These are phyloP conservation scores for Esox lucius DNA, from an alignment of 2,797 vertebrate species.

Conservation along the genomic window DNA sequence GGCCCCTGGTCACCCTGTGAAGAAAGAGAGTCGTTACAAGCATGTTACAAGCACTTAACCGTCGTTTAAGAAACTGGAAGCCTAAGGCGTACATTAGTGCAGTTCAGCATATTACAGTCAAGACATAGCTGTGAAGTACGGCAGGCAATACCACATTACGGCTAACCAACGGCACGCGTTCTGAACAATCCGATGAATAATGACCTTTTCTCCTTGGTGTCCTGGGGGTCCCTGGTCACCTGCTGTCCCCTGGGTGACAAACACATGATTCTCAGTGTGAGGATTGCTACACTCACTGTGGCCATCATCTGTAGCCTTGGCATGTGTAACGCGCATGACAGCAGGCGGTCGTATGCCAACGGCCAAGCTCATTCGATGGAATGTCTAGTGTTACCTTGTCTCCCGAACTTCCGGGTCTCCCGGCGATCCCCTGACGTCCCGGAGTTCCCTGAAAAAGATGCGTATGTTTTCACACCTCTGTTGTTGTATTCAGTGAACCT, in stretches of 20 bases:
- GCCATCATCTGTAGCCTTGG: background rate
- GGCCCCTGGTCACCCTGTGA: constrained; percentile 27
- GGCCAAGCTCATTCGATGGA: background rate
- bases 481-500: constrained; percentile 9
- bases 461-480: background rate
- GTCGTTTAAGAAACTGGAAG: background rate
- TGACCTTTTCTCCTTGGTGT: constrained; percentile 43
- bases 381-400: constrained; percentile 22
- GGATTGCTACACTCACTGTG: background rate
- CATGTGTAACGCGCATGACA: background rate
- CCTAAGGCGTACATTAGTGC: background rate
- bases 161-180: background rate
- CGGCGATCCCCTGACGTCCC: constrained; percentile 41
- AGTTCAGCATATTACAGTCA: background rate
- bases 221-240: constrained; percentile 39
- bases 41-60: background rate
- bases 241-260: constrained; percentile 30
- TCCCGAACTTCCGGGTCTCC: constrained; percentile 33
- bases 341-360: background rate
- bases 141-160: background rate
- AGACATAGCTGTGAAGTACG: background rate
- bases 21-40: background rate
- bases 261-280: background rate
- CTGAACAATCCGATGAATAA: background rate
- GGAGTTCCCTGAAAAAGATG: constrained; percentile 27